Conservation (phyloP, 92 coral and sea anemone species). For the Virgularia gustaviana region DNA sequence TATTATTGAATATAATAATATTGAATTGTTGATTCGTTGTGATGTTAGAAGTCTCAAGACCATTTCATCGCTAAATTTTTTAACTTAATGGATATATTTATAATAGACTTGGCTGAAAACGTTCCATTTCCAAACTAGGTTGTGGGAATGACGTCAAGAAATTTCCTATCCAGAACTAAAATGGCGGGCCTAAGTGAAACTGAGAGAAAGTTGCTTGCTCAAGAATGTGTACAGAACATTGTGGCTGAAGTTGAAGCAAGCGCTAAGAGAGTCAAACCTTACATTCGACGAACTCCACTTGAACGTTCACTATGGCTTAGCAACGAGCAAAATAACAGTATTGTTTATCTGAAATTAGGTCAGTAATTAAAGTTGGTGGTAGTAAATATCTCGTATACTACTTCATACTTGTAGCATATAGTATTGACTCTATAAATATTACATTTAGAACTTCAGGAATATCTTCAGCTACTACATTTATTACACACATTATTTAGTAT, state of each 20-base stretch:
- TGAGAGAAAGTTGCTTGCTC: not conserved
- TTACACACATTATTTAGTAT: not conserved
- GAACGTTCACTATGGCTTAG: slow-evolving; percentile 81
- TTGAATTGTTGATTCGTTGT: too few relatives aligned
- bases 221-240: slow-evolving; percentile 7
- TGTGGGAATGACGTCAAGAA: too few relatives aligned
- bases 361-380: too few relatives aligned
- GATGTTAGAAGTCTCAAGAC: too few relatives aligned
- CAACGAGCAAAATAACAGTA: slow-evolving; percentile 38
- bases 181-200: not conserved
- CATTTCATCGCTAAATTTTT: too few relatives aligned
- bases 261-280: slow-evolving; percentile 46
- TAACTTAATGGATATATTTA: too few relatives aligned
- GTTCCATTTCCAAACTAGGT: not conserved
- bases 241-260: slow-evolving; percentile 41
- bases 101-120: not conserved
- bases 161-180: too few relatives aligned
- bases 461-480: not conserved
- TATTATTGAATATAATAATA: too few relatives aligned
- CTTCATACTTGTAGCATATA: not conserved
- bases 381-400: not conserved
- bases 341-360: slow-evolving; percentile 82
- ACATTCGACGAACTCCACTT: slow-evolving; percentile 64
- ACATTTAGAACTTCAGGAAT: not conserved
- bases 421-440: not conserved